phyloP scores from a whole-genome alignment of 2,113 vertebrate genomes.

The Tautogolabrus adspersus region DNA sequence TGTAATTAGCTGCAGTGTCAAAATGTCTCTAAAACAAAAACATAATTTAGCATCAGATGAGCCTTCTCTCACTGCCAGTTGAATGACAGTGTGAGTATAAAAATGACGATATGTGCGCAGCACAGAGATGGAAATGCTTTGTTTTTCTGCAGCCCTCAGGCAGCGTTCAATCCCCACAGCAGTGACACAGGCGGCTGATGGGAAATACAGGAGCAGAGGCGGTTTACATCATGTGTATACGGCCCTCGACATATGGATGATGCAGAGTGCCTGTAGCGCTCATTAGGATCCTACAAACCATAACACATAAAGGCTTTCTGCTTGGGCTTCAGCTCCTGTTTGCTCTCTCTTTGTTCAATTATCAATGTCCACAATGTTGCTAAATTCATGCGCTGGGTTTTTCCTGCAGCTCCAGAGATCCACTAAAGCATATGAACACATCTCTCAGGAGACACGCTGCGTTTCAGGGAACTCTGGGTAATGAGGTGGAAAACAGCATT shows the following conservation, averaged over 20 bases:
- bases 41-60: background rate
- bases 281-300: slow-evolving; percentile 47
- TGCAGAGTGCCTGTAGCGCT: slow-evolving; percentile 51
- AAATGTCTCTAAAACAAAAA: background rate
- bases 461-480: slow-evolving; percentile 45
- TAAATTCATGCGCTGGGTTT: slow-evolving; percentile 42
- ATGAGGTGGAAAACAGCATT: slow-evolving; percentile 64
- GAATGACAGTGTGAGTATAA: slow-evolving; percentile 1
- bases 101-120: background rate
- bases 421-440: slow-evolving; percentile 21
- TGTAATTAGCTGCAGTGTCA: background rate
- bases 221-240: slow-evolving; percentile 30
- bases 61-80: background rate
- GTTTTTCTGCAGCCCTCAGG: slow-evolving; percentile 37
- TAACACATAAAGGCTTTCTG: slow-evolving; percentile 28
- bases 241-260: slow-evolving; percentile 52
- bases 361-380: slow-evolving; percentile 54
- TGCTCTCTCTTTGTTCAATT: slow-evolving; percentile 54
- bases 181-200: slow-evolving; percentile 21
- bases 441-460: slow-evolving; percentile 23
- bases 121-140: slow-evolving; percentile 9
- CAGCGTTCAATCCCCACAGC: slow-evolving; percentile 41
- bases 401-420: slow-evolving; percentile 5
- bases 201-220: slow-evolving; percentile 36
- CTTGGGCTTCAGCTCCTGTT: slow-evolving; percentile 33